Conservation (phyloP, 1,140 invertebrate genomes). For the Drosophila sp. region DNA sequence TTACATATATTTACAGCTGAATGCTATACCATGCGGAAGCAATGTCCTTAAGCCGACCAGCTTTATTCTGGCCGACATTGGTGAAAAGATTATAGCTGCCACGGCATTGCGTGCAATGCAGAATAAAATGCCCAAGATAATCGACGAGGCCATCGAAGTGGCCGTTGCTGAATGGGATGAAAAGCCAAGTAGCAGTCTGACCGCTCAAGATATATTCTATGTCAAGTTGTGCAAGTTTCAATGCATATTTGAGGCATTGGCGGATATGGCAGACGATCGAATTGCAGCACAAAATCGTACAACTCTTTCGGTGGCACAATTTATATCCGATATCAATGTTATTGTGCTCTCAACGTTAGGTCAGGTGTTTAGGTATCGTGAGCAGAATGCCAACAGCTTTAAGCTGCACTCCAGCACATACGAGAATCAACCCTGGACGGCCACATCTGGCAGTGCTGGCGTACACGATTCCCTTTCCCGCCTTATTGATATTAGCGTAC, state of each 20-base stretch:
- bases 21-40: conserved; percentile 86
- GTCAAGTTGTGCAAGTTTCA: conserved; percentile 88
- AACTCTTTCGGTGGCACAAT: conserved; percentile 85
- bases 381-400: conserved; percentile 86
- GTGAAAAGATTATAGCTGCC: conserved; percentile 92
- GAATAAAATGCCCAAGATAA: conserved; percentile 61
- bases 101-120: conserved; percentile 85
- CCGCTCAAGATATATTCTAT: conserved; percentile 90
- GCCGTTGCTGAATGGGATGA: conserved; percentile 86
- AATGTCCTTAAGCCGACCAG: conserved; percentile 87
- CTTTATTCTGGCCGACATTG: conserved; percentile 89
- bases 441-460: conserved; percentile 86
- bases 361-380: conserved; percentile 87
- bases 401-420: conserved; percentile 59
- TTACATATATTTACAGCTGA: conserved; percentile 50
- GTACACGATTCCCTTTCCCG: conserved; percentile 85
- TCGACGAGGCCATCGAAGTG: conserved; percentile 86
- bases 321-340: conserved; percentile 86
- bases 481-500: conserved; percentile 85
- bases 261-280: conserved; percentile 85
- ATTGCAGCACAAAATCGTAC: conserved; percentile 85
- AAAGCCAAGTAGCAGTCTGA: conserved; percentile 86
- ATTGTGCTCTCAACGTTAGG: conserved; percentile 86
- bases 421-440: conserved; percentile 89
- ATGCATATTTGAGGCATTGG: conserved; percentile 86